These are phyloP conservation scores for Podarcis raffonei DNA, from an alignment of 2,113 vertebrate genomes.

Conservation along the genomic window DNA sequence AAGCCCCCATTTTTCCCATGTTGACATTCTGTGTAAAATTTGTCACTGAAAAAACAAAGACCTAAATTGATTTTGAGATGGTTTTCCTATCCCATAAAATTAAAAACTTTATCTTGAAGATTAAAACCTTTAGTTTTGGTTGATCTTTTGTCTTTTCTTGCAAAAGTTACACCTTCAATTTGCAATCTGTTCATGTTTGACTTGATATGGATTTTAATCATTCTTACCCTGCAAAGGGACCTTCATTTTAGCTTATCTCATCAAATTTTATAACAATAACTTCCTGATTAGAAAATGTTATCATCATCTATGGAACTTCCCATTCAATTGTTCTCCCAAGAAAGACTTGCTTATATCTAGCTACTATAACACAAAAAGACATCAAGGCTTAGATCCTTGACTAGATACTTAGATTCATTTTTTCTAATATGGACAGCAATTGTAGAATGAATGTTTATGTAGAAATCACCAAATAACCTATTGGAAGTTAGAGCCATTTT, in stretches of 20 bases:
- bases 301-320: conserved; percentile 5
- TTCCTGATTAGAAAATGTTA: conserved; percentile 18
- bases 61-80: conserved; percentile 20
- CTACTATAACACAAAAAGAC: conserved; percentile 2
- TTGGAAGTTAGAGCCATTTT: conserved; percentile 51
- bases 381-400: conserved; percentile 24
- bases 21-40: conserved; percentile 11
- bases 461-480: not conserved
- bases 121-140: conserved; percentile 16
- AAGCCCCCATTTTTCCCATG: not conserved
- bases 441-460: conserved; percentile 8
- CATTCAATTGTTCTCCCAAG: conserved; percentile 18
- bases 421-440: conserved; percentile 29
- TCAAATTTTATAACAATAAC: not conserved
- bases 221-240: not conserved
- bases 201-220: not conserved
- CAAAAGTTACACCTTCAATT: not conserved
- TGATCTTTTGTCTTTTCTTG: conserved; percentile 6
- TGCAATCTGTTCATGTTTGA: not conserved
- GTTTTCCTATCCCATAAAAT: not conserved
- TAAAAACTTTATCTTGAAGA: conserved; percentile 9
- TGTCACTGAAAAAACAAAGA: not conserved
- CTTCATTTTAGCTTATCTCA: conserved; percentile 21
- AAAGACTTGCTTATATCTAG: conserved; percentile 16
- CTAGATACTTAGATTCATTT: conserved; percentile 38